Percentiles rank a stretch among this genome's conserved stretches.
These are phyloP conservation scores for Tachyglossus aculeatus DNA, from an alignment of 2,797 vertebrate species.

Conservation along the genomic window DNA sequence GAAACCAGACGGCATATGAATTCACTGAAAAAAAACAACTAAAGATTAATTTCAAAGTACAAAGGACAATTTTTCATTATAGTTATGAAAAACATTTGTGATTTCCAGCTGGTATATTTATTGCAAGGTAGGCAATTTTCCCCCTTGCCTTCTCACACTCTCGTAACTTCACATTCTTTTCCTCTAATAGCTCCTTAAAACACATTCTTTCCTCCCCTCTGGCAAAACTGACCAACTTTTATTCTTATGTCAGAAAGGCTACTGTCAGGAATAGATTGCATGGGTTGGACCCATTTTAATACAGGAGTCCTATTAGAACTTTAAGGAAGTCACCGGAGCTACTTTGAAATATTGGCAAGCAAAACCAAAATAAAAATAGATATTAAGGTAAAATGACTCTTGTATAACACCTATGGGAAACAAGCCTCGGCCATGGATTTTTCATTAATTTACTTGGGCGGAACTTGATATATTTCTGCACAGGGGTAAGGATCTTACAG, in stretches of 20 bases:
- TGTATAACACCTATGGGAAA: slow-evolving; percentile 42
- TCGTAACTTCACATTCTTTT: slow-evolving; percentile 11
- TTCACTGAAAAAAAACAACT: slow-evolving; percentile 1
- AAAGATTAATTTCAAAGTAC: slow-evolving; percentile 2
- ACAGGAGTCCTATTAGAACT: slow-evolving; percentile 50
- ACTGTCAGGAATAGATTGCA: slow-evolving; percentile 45
- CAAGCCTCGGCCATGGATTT: slow-evolving; percentile 25
- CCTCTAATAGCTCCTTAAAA: slow-evolving; percentile 27
- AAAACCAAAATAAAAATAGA: slow-evolving; percentile 48
- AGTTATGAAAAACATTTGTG: slow-evolving; percentile 11
- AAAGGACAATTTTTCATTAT: slow-evolving; percentile 15
- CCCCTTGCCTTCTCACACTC: slow-evolving; percentile 5
- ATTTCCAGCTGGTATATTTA: background rate
- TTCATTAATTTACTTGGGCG: slow-evolving; percentile 41
- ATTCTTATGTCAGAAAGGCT: slow-evolving; percentile 36
- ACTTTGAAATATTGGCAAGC: slow-evolving; percentile 42
- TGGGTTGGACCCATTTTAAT: slow-evolving; percentile 46
- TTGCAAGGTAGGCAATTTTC: background rate
- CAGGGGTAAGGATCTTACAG: too few relatives aligned
- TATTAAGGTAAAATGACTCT: slow-evolving; percentile 50
- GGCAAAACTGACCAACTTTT: slow-evolving; percentile 16
- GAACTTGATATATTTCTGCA: slow-evolving; percentile 33
- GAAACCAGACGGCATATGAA: too few relatives aligned
- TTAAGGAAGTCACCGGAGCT: slow-evolving; percentile 45
- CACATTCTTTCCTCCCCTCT: slow-evolving; percentile 30